Evolutionary conservation across 1,140 invertebrate genomes (phyloP), one percentile per base, ranked within the genome.

Genomic region (Dinoponera quadriceps): DNA sequence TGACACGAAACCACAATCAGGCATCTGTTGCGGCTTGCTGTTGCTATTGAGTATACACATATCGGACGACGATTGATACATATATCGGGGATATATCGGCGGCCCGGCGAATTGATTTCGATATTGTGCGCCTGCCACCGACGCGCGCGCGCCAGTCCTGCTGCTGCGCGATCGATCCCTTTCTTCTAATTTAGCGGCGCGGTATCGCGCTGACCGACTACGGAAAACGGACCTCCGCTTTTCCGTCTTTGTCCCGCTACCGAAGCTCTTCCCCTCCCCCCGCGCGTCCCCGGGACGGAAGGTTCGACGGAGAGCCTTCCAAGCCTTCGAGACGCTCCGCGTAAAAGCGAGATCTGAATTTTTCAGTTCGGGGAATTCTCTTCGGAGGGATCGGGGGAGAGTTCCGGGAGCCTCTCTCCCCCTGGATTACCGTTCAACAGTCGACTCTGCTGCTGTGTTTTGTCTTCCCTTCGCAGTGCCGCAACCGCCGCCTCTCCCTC

Each of bases 1-100:
- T 80, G 75, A 80, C 75, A 71, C 75, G 75, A 59, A 59, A 80
- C 75, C 75, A 80, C 75, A 80, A 80, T 80, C 75, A 71, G 65
- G 75, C 65, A 80, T 80, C 75, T 80, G 75, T 80, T 80, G 75
- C 75, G 75, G 75, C 75, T 69, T 59, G 75, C 75, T 44, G 75
- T 63, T 57, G 75, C 51, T 71, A 71, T 80, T 80, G 75, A 80
- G 51, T 80, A 80, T 57, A 80, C 65, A 80, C 49, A 78, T 69
- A 80, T 69, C 51, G 75, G 25, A 57, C 33, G 75, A 80, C 75
- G 51, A 80, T 80, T 80, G 75, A 80, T 80, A 80, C 75, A 71
- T 80, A 71, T 80, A 80, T 80, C 75, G 75, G 75, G 33, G 75
- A 63, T 25, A 71, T 80, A 80, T 80, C 55, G 29, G 29, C 22